Evolutionary conservation across 2,113 vertebrate species (phyloP), one percentile per base, ranked within the genome.

Genomic region (Rhea pennata): DNA sequence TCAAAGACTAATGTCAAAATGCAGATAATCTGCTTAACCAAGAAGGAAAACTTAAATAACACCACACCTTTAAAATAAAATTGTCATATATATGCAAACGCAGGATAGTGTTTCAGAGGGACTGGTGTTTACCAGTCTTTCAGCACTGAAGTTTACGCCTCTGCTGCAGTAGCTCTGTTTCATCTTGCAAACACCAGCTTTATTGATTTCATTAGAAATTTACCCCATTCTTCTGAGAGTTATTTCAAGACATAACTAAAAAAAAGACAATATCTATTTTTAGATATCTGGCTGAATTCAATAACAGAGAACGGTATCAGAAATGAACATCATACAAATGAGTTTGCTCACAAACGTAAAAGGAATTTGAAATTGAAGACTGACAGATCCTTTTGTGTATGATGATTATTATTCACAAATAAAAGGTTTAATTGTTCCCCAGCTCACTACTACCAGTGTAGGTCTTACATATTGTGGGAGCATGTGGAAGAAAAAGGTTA

Each of bases 211-310:
- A 79, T 64, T 65, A 94, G 56, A 92, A 88, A 84, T 58, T 42
- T 81, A 65, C 20, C 46, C 69, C 84, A 14, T 26, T 81, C 36
- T 69, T 74, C 79, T 44, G 50, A 29, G 12, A 77, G 44, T 39
- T 66, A 51, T 83, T 91, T 79, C 62, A 40, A 91, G 87, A 85
- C 86, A 90, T 72, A 91, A 93, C 88, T 29, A 92, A 33, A 19
- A 12, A 73, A 44, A 86, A 46, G 61, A 79, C 62, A 13, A 3
- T 7, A 74, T 67, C 54, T 72, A 76, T 71, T 95, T 86, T 81
- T 31, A 46, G 29, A 29, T 6, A 65, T 54, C 20, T 67, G 66
- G 36, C 78, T 56, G 79, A 82, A 24, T 87, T 73, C 76, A 84
- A 67, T 15, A 51, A 39, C 13, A 46, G 69, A 75, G 71, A 95